These are phyloP conservation scores for Drosophila bocqueti DNA, from an alignment of 1,140 invertebrate species.

Conservation along the genomic window DNA sequence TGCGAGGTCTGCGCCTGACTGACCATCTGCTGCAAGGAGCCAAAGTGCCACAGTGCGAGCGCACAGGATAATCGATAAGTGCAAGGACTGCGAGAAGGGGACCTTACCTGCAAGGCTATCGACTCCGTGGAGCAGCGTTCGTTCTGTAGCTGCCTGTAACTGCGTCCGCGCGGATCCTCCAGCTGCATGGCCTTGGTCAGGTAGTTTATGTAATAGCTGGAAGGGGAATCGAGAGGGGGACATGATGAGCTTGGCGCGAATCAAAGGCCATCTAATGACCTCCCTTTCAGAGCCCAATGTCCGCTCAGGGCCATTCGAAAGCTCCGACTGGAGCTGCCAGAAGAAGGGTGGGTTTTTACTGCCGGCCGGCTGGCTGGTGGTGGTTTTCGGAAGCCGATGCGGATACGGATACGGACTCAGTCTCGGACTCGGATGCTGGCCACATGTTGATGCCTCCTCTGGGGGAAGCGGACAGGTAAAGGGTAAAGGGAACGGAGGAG, in stretches of 20 bases:
- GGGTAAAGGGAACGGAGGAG: slow-evolving; percentile 20
- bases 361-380: slow-evolving; percentile 29
- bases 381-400: slow-evolving; percentile 19
- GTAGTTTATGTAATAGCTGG: slow-evolving; percentile 92
- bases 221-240: slow-evolving; percentile 67
- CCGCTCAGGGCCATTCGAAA: slow-evolving; percentile 42
- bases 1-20: slow-evolving; percentile 53
- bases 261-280: slow-evolving; percentile 62
- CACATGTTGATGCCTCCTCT: slow-evolving; percentile 56
- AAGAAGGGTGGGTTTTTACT: slow-evolving; percentile 45
- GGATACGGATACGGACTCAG: neutral
- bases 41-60: slow-evolving; percentile 9
- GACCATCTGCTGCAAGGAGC: slow-evolving; percentile 58
- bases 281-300: slow-evolving; percentile 13
- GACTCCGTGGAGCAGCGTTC: slow-evolving; percentile 86
- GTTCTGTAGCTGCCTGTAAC: slow-evolving; percentile 87
- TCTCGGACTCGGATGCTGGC: slow-evolving; percentile 23
- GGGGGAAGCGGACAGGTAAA: slow-evolving; percentile 49
- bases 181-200: slow-evolving; percentile 89
- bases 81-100: slow-evolving; percentile 6
- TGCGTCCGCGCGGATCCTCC: slow-evolving; percentile 87
- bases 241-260: slow-evolving; percentile 52
- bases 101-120: slow-evolving; percentile 87
- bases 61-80: slow-evolving; percentile 45
- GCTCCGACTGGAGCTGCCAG: slow-evolving; percentile 21